Percentiles rank a stretch among this genome's conserved stretches.
Evolutionary conservation across 2,797 vertebrate genomes (phyloP).

Genomic region (Enteromius unitaeniatus): DNA sequence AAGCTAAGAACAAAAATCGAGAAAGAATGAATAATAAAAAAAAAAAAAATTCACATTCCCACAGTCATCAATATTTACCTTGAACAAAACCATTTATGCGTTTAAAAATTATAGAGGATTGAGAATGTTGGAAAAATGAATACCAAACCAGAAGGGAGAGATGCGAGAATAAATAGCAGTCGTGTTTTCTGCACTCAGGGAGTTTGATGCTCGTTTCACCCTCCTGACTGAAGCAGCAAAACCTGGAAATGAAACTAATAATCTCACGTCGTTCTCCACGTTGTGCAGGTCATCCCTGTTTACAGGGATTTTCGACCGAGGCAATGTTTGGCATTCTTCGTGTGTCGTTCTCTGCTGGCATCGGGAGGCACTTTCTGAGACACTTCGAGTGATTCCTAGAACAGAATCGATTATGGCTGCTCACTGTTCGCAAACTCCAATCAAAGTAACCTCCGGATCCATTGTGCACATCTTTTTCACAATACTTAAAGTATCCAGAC

Average conservation of each 20-base stretch:
- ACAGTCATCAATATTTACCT: constrained; percentile 45
- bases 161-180: constrained; percentile 42
- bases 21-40: constrained; percentile 46
- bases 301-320: constrained; percentile 10
- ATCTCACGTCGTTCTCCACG: constrained; percentile 28
- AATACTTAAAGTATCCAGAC: constrained; percentile 24
- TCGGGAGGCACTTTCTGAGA: constrained; percentile 41
- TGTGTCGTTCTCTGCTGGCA: constrained; percentile 32
- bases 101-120: constrained; percentile 51
- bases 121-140: constrained; percentile 32
- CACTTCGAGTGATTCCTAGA: constrained; percentile 75
- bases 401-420: constrained; percentile 75
- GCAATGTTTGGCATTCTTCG: constrained; percentile 40
- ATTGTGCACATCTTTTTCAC: constrained; percentile 30
- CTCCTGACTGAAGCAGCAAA: constrained; percentile 31
- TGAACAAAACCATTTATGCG: constrained; percentile 39
- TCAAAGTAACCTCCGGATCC: constrained; percentile 25
- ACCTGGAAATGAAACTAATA: constrained; percentile 35
- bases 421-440: constrained; percentile 27
- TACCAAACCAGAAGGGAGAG: constrained; percentile 32
- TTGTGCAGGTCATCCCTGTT: constrained; percentile 39
- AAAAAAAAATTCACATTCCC: constrained; percentile 69
- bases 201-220: constrained; percentile 19
- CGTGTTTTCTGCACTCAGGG: neutral
- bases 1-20: constrained; percentile 25